Evolutionary conservation across 1,140 invertebrate species (phyloP), one percentile per base, ranked within the genome.

Genomic region (Myzus persicae): DNA sequence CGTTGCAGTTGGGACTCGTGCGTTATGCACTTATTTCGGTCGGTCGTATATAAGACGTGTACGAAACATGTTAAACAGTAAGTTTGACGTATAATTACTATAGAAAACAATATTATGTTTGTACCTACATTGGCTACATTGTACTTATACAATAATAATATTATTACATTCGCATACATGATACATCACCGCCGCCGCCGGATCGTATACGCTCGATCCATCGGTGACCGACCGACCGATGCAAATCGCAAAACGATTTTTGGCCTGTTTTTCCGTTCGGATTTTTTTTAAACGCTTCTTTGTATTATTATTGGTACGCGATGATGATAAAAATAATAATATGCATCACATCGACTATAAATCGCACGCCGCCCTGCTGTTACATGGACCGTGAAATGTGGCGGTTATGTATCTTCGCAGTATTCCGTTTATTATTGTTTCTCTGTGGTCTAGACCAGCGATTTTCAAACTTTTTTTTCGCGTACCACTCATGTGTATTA

Each of bases 241-340:
- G 76, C n/a, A 20, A 82, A 82, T 82, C 76, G 76, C 36, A 82
- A 82, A 81, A 82, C 76, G 76, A 82, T 24, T 82, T 82, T 82
- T n/a, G 59, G 59, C 59, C 59, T 76, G 59, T 76, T 76, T 76
- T 67, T n/a, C 54, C 14, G 59, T n/a, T 67, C 4, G 31, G 6
- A 0, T 67, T 67, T 67, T 76, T 76, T 76, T 76, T n/a, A 67
- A 51, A 76, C n/a, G 14, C 59, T 14, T 31, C 14, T 76, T 76
- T 76, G 31, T 76, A n/a, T 67, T 67, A 67, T 67, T 31, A n/a
- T 76, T n/a, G 31, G 14, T n/a, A 76, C 59, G 59, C 59, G 59
- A 76, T 76, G 31, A 76, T 76, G 14, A 76, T 76, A 36, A 67
- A 31, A 67, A 76, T 76, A 76, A 76, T 76, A 76, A n/a, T 76